phyloP scores from a whole-genome alignment of 2,113 vertebrate species.

The Struthio camelus region DNA sequence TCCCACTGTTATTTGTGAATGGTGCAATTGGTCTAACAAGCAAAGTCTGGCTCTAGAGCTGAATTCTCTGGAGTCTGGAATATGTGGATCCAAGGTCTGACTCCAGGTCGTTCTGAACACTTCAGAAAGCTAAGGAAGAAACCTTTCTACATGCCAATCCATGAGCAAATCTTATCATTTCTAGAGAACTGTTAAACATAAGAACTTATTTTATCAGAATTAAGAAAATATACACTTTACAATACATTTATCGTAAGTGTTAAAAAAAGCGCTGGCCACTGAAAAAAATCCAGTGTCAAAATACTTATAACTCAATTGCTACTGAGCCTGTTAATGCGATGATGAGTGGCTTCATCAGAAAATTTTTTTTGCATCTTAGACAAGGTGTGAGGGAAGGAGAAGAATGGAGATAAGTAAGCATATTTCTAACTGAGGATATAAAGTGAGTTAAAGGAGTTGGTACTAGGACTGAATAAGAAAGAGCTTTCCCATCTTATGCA shows the following conservation, averaged over 20 bases:
- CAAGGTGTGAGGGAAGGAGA: constrained; percentile 2
- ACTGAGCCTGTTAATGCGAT: constrained; percentile 8
- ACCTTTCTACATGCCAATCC: background rate
- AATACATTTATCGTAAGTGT: background rate
- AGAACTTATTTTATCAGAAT: background rate
- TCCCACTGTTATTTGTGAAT: background rate
- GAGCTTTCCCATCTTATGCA: background rate
- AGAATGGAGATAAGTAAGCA: background rate
- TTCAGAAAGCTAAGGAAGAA: background rate
- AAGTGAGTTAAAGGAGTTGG: background rate
- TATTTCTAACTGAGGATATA: background rate
- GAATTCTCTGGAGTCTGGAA: background rate
- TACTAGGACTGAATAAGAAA: background rate
- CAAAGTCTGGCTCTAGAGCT: background rate
- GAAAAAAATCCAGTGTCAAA: background rate
- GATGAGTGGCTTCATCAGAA: constrained; percentile 36
- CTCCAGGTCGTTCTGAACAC: background rate
- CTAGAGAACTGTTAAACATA: background rate
- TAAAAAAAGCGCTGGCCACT: background rate
- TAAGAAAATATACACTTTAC: background rate
- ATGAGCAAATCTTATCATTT: background rate
- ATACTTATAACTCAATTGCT: background rate
- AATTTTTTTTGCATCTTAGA: constrained; percentile 14
- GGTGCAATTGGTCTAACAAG: background rate
- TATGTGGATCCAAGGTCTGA: background rate